Evolutionary conservation across 2,797 vertebrate species (phyloP).

Genomic region (Furcifer pardalis): DNA sequence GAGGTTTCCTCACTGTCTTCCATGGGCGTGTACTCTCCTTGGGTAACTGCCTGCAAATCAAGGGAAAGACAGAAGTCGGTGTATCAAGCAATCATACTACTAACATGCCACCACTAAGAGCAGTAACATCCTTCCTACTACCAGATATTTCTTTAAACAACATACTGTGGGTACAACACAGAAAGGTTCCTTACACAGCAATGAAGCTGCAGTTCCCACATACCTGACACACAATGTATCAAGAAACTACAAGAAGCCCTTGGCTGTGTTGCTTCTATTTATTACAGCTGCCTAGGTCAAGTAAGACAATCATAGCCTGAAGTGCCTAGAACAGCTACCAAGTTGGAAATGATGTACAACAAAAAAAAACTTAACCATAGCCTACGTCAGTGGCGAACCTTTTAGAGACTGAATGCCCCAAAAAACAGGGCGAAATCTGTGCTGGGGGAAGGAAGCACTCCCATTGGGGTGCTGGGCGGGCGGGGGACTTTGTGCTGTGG

Average conservation of each 20-base stretch:
- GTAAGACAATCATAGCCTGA: background rate
- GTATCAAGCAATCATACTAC: background rate
- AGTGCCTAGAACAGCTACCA: background rate
- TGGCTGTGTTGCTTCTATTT: background rate
- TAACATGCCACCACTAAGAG: background rate
- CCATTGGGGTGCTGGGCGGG: too few species aligned
- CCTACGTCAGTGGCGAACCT: too few species aligned
- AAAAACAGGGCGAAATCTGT: too few species aligned
- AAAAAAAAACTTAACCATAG: too few species aligned
- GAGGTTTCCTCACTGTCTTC: slow-evolving; percentile 84
- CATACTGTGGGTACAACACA: background rate
- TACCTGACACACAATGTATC: background rate
- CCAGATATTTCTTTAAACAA: background rate
- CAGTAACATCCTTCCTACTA: background rate
- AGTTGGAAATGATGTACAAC: background rate
- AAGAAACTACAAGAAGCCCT: background rate
- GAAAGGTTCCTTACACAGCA: background rate
- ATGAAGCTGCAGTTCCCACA: background rate
- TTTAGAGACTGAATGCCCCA: too few species aligned
- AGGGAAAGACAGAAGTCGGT: background rate
- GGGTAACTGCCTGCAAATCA: slow-evolving; percentile 80
- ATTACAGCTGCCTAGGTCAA: background rate
- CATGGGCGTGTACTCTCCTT: slow-evolving; percentile 84
- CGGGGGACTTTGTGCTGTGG: too few species aligned
- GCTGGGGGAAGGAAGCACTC: background rate